A percentile compares a stretch with the other conserved stretches of the same genome.
phyloP scores from a whole-genome alignment of 1,140 invertebrate genomes.

The Tyrophagus putrescentiae region DNA sequence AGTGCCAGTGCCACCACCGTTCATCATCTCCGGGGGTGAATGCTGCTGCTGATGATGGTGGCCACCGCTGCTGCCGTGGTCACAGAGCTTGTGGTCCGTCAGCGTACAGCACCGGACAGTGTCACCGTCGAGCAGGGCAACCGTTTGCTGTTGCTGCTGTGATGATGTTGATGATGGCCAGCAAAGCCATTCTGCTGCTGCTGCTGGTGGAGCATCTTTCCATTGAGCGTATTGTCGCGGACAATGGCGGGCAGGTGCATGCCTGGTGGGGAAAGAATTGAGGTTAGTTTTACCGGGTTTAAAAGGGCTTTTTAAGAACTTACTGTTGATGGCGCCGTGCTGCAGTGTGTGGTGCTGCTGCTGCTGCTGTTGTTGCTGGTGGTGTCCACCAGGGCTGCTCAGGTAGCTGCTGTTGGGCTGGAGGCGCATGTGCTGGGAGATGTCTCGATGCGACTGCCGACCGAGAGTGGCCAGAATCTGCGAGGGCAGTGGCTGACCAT shows the following conservation, averaged over 20 bases:
- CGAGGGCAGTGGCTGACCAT: too few species aligned
- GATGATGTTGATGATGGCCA: neutral
- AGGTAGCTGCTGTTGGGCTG: constrained; percentile 13
- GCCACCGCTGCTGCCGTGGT: neutral
- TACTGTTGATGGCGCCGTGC: constrained; percentile 3
- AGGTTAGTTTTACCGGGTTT: neutral
- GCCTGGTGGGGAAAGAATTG: constrained; percentile 8
- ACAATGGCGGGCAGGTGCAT: constrained; percentile 17
- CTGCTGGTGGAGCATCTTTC: neutral
- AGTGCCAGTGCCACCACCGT: too few species aligned
- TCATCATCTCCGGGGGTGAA: constrained; percentile 4
- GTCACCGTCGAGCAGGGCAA: constrained; percentile 14
- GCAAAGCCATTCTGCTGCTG: neutral
- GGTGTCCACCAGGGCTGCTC: neutral
- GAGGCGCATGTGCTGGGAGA: neutral
- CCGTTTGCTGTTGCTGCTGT: constrained; percentile 2
- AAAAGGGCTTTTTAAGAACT: neutral
- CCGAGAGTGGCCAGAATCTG: neutral
- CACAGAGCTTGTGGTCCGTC: constrained; percentile 18
- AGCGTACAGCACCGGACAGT: constrained; percentile 16
- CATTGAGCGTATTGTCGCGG: constrained; percentile 10
- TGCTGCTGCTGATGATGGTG: neutral
- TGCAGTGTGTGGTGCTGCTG: neutral
- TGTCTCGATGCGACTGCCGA: neutral
- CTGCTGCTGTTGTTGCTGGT: too few species aligned